Percentiles rank a stretch among this genome's conserved stretches.
These are phyloP conservation scores for Cyprinodon brontotheroides DNA, from an alignment of 2,113 vertebrate species.

Conservation along the genomic window DNA sequence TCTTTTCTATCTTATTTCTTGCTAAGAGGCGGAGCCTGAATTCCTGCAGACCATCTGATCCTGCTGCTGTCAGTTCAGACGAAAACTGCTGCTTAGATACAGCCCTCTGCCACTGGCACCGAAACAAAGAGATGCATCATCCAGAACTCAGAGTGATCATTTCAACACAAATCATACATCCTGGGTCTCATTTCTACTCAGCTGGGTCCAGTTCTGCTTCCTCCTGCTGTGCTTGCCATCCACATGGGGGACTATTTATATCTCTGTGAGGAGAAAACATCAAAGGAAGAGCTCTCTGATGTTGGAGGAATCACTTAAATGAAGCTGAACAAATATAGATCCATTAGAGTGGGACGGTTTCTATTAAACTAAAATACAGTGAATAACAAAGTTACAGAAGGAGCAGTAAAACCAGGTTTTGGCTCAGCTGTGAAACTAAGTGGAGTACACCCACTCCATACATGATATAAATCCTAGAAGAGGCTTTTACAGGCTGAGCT, in stretches of 20 bases:
- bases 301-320: constrained; percentile 16
- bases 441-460: constrained; percentile 61
- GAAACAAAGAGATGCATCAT: constrained; percentile 53
- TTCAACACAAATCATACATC: constrained; percentile 53
- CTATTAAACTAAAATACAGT: constrained; percentile 3
- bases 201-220: constrained; percentile 62
- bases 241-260: constrained; percentile 62
- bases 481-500: constrained; percentile 53
- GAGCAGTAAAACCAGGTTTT: constrained; percentile 24
- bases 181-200: constrained; percentile 51
- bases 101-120: constrained; percentile 38
- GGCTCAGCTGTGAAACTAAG: constrained; percentile 42
- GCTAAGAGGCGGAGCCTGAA: constrained; percentile 18
- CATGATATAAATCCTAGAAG: constrained; percentile 58
- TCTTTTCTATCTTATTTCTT: constrained; percentile 1
- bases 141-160: constrained; percentile 64
- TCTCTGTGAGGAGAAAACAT: constrained; percentile 48
- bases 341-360: not conserved
- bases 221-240: constrained; percentile 66
- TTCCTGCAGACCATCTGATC: constrained; percentile 23
- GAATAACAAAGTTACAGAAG: constrained; percentile 13
- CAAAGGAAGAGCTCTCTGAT: constrained; percentile 48
- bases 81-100: constrained; percentile 43
- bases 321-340: constrained; percentile 3
- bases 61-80: constrained; percentile 13